Percentiles rank a stretch among this genome's conserved stretches.
phyloP scores from a whole-genome alignment of 2,888 invertebrate species.

The Drosophila emarginata region DNA sequence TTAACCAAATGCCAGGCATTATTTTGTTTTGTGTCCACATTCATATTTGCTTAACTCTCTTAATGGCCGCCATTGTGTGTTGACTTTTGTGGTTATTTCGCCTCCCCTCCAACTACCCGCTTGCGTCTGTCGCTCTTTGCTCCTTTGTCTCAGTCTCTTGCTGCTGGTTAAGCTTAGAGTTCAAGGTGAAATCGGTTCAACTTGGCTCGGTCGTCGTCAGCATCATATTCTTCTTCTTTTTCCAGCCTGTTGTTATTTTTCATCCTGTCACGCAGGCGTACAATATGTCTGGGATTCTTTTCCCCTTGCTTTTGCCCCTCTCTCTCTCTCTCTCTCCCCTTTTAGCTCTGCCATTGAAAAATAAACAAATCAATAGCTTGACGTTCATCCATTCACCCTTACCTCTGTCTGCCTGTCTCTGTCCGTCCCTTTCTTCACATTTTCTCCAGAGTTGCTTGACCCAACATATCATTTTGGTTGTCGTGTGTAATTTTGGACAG shows the following conservation, averaged over 20 bases:
- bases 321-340: background rate
- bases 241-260: slow-evolving; percentile 30
- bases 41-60: slow-evolving; percentile 26
- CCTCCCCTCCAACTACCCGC: slow-evolving; percentile 14
- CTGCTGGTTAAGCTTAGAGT: slow-evolving; percentile 35
- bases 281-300: slow-evolving; percentile 21
- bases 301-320: background rate
- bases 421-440: slow-evolving; percentile 6
- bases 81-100: slow-evolving; percentile 33
- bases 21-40: slow-evolving; percentile 11
- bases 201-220: slow-evolving; percentile 23
- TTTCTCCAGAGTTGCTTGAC: slow-evolving; percentile 43
- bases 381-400: slow-evolving; percentile 26
- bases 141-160: slow-evolving; percentile 42
- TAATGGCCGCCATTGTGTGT: slow-evolving; percentile 42
- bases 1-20: slow-evolving; percentile 4
- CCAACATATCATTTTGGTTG: slow-evolving; percentile 26
- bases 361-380: slow-evolving; percentile 39
- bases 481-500: slow-evolving; percentile 46
- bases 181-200: slow-evolving; percentile 61
- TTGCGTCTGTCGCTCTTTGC: slow-evolving; percentile 42
- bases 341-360: background rate
- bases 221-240: slow-evolving; percentile 21
- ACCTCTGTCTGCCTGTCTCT: slow-evolving; percentile 1
- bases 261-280: slow-evolving; percentile 36